These are phyloP conservation scores for Tineola bisselliella DNA, from an alignment of 2,888 invertebrate genomes.

Conservation along the genomic window DNA sequence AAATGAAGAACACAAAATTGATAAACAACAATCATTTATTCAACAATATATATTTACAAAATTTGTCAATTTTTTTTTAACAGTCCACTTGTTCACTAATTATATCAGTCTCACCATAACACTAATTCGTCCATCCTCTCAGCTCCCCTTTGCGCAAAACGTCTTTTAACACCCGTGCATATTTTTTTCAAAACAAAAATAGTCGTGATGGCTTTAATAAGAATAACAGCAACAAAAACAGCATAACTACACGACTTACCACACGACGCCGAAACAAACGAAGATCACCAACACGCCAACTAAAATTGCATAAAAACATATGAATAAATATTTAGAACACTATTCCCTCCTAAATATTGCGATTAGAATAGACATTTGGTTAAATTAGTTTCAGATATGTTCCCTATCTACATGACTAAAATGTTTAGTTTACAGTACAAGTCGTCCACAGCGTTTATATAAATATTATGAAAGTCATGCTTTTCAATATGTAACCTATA, in stretches of 20 bases:
- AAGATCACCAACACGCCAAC: slow-evolving; percentile 31
- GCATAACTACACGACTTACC: neutral
- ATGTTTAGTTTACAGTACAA: too few relatives aligned
- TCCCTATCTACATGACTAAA: too few relatives aligned
- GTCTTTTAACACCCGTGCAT: neutral
- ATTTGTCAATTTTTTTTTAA: neutral
- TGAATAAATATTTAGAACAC: neutral
- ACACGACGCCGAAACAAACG: neutral
- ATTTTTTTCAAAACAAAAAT: neutral
- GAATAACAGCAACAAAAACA: neutral
- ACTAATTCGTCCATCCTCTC: neutral
- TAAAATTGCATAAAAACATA: slow-evolving; percentile 35
- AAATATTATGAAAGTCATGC: too few relatives aligned
- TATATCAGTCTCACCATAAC: neutral
- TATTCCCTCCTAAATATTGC: too few relatives aligned
- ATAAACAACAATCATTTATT: neutral
- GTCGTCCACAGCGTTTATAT: too few relatives aligned
- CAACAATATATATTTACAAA: neutral
- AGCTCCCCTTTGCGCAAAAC: neutral
- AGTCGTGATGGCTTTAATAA: neutral
- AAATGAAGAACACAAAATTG: neutral
- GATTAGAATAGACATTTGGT: too few relatives aligned
- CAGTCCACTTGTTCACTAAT: neutral
- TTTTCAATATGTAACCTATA: too few relatives aligned
- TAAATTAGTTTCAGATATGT: too few relatives aligned